Percentiles rank a stretch among this genome's conserved stretches.
These are phyloP conservation scores for Odontomyia ornata DNA, from an alignment of 2,888 invertebrate species.

Conservation along the genomic window DNA sequence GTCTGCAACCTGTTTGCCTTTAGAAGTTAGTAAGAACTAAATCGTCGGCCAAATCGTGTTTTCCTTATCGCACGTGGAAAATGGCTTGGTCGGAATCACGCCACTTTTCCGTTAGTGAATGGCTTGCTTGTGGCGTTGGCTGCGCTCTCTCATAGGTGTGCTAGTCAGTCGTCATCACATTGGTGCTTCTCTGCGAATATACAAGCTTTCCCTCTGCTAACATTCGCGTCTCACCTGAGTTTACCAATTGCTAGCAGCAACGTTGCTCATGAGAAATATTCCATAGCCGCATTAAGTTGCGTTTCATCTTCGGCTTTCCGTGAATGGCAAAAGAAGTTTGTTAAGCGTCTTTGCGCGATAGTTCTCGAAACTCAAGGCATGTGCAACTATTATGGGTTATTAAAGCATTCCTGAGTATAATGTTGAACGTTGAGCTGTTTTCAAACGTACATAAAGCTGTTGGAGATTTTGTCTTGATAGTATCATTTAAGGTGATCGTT, in stretches of 20 bases:
- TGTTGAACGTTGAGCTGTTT: no score
- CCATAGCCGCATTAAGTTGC: neutral
- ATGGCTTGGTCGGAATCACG: constrained; percentile 6
- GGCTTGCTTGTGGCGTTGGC: neutral
- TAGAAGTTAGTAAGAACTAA: no score
- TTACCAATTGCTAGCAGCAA: neutral
- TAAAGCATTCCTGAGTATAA: no score
- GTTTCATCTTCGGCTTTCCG: neutral
- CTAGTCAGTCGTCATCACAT: neutral
- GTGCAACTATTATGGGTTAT: no score
- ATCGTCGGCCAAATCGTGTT: no score
- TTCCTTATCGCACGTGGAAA: constrained; percentile 6
- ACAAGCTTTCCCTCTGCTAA: neutral
- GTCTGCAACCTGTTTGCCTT: neutral
- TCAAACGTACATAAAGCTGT: no score
- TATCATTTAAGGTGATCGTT: no score
- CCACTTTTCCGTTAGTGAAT: constrained; percentile 9
- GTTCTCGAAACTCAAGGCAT: no score
- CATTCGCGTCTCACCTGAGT: constrained; percentile 2
- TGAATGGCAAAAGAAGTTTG: neutral
- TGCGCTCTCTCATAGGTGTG: neutral
- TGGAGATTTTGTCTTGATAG: no score
- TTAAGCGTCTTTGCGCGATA: no score
- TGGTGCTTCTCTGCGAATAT: neutral
- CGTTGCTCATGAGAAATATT: neutral